Base-by-base conservation (phyloP, 2,888 invertebrate genomes). In the Watsonalla binaria region DNA sequence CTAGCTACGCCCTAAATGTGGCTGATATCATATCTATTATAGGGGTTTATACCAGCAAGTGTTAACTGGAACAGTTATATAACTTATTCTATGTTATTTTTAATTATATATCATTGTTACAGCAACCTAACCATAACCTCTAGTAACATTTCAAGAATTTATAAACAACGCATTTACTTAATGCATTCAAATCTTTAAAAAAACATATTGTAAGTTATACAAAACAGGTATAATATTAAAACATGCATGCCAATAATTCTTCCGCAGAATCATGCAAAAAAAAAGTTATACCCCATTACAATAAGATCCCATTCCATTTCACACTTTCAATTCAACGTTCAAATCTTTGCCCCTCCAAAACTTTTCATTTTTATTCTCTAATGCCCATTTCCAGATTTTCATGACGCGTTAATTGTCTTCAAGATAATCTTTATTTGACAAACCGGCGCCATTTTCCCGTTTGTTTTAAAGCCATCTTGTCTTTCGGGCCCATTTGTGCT, bases 391-490 rank as follows among this genome's bases (percentile, higher is more conserved):
- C 49, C 49, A 49, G 49, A 49, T 49, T 37, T 13, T 49, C 14
- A 37, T 37, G 49, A 37, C 49, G 34, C 37, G 49, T 68, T 58
- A 67, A 63, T 66, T 66, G 64, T 57, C 34, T 51, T 14, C 47
- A 57, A 59, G 65, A 72, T 72, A 63, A 58, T 50, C 49, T 52
- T 59, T 61, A 70, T 54, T 62, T 52, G 63, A 60, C 59, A 53
- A 59, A 60, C 60, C 59, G 59, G 49, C 61, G 61, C 58, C 61
- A 58, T 63, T 51, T 60, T 63, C 13, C 58, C 55, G 54, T 55
- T 49, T 60, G 11, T 42, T 11, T 42, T 42, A 11, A 11, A 42
- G 42, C 42, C 42, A 42, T 49, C 48, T 14, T 15, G 49, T 37
- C 37, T 37, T 11, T 9, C 35, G 9, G 6, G 6, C 14, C 9